Percentiles rank a stretch among this genome's conserved stretches.
phyloP scores from a whole-genome alignment of 2,113 vertebrate species.

The Clarias batrachus region DNA sequence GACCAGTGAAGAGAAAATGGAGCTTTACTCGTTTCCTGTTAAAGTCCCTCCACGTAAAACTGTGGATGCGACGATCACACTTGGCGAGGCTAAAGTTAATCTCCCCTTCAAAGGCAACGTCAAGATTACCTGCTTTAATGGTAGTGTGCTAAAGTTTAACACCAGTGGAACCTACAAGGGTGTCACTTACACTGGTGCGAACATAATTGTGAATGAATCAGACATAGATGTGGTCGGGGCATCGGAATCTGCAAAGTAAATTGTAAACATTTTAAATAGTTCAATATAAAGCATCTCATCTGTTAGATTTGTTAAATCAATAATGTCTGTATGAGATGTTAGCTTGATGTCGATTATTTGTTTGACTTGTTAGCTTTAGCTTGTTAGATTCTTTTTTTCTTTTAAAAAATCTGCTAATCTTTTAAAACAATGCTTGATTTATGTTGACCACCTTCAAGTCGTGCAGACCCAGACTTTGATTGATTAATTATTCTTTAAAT shows the following conservation, averaged over 20 bases:
- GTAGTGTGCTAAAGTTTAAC: slow-evolving; percentile 5
- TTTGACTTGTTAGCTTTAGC: no score
- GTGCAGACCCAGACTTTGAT: neutral
- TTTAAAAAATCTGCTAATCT: neutral
- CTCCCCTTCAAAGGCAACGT: slow-evolving; percentile 50
- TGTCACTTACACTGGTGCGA: neutral
- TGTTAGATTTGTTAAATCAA: neutral
- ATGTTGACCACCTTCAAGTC: no score
- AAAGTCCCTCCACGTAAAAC: slow-evolving; percentile 42
- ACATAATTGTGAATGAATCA: neutral
- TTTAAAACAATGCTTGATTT: neutral
- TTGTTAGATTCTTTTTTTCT: neutral
- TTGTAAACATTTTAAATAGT: neutral
- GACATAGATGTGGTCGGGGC: slow-evolving; percentile 23
- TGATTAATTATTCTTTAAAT: neutral
- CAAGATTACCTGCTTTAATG: slow-evolving; percentile 44
- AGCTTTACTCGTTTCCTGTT: neutral
- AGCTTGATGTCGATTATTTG: no score
- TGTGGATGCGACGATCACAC: neutral
- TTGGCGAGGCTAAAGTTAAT: slow-evolving; percentile 44
- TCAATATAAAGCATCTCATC: neutral
- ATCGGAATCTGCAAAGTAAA: neutral
- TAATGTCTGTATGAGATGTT: no score
- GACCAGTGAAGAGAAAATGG: slow-evolving; percentile 14
- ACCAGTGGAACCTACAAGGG: slow-evolving; percentile 45